Conservation (phyloP, 2,797 vertebrate species). For the Momotus momota region DNA sequence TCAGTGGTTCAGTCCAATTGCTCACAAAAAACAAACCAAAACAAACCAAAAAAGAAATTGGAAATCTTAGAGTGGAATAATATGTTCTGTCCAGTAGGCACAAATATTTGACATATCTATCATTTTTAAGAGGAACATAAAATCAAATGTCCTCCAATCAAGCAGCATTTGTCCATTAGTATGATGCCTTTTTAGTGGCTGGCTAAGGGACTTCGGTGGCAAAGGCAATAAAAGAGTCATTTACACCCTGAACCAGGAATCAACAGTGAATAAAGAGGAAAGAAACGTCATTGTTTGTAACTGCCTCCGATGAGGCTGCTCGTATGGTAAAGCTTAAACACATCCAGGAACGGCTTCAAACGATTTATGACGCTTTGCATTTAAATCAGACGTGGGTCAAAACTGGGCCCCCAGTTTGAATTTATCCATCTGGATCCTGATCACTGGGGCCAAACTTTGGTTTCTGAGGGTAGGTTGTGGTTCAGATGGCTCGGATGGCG, state of each 20-base stretch:
- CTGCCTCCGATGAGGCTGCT: not conserved
- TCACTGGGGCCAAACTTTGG: not conserved
- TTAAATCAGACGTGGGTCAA: not conserved
- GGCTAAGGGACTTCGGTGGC: not conserved
- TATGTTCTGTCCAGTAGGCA: not conserved
- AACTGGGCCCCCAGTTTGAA: not conserved
- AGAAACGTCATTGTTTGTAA: not conserved
- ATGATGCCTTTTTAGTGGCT: not conserved
- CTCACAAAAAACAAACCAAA: not conserved
- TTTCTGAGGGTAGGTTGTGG: not conserved
- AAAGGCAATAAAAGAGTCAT: slow-evolving; percentile 7
- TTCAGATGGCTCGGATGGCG: not conserved
- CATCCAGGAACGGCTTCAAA: not conserved
- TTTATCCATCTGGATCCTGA: not conserved
- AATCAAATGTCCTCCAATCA: not conserved
- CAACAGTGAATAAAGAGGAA: slow-evolving; percentile 10
- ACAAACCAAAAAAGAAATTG: not conserved
- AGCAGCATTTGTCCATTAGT: not conserved
- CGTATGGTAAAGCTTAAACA: not conserved
- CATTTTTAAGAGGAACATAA: slow-evolving; percentile 10
- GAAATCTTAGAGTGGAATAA: slow-evolving; percentile 14
- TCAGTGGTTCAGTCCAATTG: slow-evolving; percentile 53
- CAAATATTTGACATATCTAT: not conserved
- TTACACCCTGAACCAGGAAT: slow-evolving; percentile 22
- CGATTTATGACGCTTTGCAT: not conserved